These are phyloP conservation scores for Hydropotes inermis DNA, from an alignment of 2,113 vertebrate genomes.

Conservation along the genomic window DNA sequence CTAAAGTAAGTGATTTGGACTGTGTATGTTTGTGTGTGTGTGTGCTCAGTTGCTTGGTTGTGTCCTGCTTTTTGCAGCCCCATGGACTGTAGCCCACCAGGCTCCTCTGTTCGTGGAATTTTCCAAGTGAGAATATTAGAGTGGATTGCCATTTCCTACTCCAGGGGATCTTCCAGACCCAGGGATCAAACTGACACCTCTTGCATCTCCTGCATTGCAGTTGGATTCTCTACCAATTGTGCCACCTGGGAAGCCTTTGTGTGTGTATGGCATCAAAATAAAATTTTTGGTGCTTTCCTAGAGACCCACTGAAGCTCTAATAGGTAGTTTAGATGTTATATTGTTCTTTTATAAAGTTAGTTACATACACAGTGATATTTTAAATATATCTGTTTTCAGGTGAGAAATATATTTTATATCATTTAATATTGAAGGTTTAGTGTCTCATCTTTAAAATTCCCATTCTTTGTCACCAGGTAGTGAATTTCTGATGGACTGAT, in stretches of 20 bases:
- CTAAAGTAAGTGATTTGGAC: background rate
- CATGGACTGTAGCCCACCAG: background rate
- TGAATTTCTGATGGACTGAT: background rate
- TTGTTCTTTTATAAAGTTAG: background rate
- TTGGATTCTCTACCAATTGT: background rate
- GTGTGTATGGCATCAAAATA: background rate
- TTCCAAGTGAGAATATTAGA: background rate
- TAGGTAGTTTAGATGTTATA: background rate
- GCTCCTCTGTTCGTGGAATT: background rate
- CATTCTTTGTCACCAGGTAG: background rate
- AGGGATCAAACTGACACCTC: background rate
- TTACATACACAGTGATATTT: background rate
- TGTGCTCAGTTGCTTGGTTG: background rate
- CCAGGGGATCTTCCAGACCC: background rate
- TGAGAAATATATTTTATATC: background rate
- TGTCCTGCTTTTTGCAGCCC: background rate
- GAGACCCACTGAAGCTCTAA: background rate
- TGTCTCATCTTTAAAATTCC: background rate
- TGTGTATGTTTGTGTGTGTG: background rate
- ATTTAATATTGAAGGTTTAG: background rate
- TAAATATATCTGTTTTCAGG: background rate
- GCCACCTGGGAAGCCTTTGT: background rate
- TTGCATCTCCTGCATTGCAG: background rate
- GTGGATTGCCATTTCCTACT: background rate
- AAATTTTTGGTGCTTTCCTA: background rate